phyloP scores from a whole-genome alignment of 2,888 invertebrate genomes.

The Loripinus fragilis region DNA sequence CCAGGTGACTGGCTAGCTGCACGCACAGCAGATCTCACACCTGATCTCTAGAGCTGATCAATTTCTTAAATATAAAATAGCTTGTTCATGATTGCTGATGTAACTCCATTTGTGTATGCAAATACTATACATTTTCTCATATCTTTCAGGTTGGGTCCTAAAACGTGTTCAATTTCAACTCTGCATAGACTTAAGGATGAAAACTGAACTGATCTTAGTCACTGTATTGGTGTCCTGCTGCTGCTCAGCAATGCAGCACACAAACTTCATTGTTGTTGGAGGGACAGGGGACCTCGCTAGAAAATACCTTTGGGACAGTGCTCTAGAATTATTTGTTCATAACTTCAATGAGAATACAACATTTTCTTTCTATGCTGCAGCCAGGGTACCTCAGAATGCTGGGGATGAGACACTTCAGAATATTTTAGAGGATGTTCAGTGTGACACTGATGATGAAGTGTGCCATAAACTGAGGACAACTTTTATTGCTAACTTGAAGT shows the following conservation, averaged over 20 bases:
- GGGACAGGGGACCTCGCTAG: constrained; percentile 80
- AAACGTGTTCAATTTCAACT: no score
- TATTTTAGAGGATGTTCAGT: constrained; percentile 70
- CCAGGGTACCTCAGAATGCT: constrained; percentile 58
- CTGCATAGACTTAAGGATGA: no score
- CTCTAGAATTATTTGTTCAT: constrained; percentile 66
- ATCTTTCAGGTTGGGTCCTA: no score
- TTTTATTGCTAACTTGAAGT: constrained; percentile 73
- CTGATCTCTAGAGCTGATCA: no score
- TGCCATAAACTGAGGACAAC: constrained; percentile 69
- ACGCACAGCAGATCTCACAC: no score
- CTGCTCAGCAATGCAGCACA: constrained; percentile 59
- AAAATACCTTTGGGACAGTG: constrained; percentile 81
- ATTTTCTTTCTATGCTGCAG: constrained; percentile 77
- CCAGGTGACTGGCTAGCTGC: no score
- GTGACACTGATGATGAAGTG: constrained; percentile 56
- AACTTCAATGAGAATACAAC: constrained; percentile 58
- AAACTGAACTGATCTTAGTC: not conserved
- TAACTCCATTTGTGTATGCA: no score
- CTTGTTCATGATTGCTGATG: no score
- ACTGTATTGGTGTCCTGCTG: not conserved
- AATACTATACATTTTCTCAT: no score
- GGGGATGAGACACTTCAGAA: constrained; percentile 65
- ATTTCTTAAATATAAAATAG: no score
- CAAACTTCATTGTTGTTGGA: constrained; percentile 73